Base-by-base conservation (phyloP, 2,888 invertebrate genomes). In the Poecilus cupreus region DNA sequence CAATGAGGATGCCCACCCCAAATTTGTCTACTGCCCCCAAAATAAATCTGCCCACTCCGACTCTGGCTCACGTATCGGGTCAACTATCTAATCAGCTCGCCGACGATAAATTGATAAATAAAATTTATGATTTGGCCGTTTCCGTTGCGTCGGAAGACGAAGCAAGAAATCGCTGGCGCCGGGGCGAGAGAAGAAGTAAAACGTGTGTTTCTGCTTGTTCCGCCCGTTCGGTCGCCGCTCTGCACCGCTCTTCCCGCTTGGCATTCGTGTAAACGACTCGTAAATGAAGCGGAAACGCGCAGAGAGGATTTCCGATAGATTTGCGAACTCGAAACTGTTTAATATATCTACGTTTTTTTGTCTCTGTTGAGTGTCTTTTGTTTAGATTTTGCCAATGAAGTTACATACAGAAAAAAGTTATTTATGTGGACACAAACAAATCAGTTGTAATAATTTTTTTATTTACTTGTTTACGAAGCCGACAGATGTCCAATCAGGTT, bases 71-170 rank as follows among this genome's bases (percentile, higher is more conserved):
- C 64, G 64, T 68, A 26, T 46, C 37, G 32, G 76, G 68, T 68
- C 79, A 79, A 43, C 49, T 49, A 51, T 68, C 68, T 79, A 79
- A 79, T 79, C 79, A 79, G 24, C 20, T 68, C 79, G 51, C 51
- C 32, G 49, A 11, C 68, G 79, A 51, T 32, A 79, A 79, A 79
- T 79, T 68, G 79, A 79, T 79, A 79, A 79, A 78, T 78, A 46
- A 78, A 78, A 79, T 79, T 79, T 79, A 79, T 51, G 79, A 79
- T 79, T 78, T 78, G 24, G 57, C 43, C 20, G 75, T 76, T 54
- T 57, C 60, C 60, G 20, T 54, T 57, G 22, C 60, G 20, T 60
- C 60, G 26, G 26, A 39, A 32, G 60, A 77, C 22, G 16, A 18
- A 57, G 39, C 39, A 77, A 26, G 5, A 46, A 78, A 70, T 39